Percentiles rank a stretch among this genome's conserved stretches.
phyloP scores from a whole-genome alignment of 2,797 vertebrate genomes.

The Pteronotus mesoamericanus region DNA sequence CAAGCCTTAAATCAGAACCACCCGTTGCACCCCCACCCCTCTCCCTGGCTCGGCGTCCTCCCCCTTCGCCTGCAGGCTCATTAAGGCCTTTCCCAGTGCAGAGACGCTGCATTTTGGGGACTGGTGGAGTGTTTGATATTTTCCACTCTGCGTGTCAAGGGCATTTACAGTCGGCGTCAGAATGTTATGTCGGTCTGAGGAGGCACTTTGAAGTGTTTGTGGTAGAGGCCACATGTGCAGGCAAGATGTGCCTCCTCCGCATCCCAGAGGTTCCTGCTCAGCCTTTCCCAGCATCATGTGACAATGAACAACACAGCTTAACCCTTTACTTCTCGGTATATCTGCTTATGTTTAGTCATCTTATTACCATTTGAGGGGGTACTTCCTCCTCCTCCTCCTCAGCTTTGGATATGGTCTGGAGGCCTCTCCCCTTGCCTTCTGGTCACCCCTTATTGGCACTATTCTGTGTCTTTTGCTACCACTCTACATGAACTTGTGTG shows the following conservation, averaged over 20 bases:
- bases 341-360: neutral
- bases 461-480: neutral
- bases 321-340: constrained; percentile 82
- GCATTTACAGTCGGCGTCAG: constrained; percentile 99
- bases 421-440: neutral
- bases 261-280: constrained; percentile 79
- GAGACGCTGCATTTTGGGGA: constrained; percentile 79
- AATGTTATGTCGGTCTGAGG: constrained; percentile 93
- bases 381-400: neutral
- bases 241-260: constrained; percentile 92
- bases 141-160: constrained; percentile 97
- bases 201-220: constrained; percentile 98
- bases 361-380: neutral
- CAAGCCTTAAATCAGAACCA: constrained; percentile 81
- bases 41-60: constrained; percentile 39
- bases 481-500: neutral
- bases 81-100: constrained; percentile 80
- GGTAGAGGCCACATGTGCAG: constrained; percentile 96
- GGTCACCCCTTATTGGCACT: rapidly evolving
- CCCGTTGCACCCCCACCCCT: constrained; percentile 59
- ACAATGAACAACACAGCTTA: constrained; percentile 93
- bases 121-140: constrained; percentile 90
- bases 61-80: constrained; percentile 78
- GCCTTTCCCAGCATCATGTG: constrained; percentile 92
- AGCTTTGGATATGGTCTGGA: neutral